Conservation (phyloP, 1,140 invertebrate species). For the Ganaspis sp. region DNA sequence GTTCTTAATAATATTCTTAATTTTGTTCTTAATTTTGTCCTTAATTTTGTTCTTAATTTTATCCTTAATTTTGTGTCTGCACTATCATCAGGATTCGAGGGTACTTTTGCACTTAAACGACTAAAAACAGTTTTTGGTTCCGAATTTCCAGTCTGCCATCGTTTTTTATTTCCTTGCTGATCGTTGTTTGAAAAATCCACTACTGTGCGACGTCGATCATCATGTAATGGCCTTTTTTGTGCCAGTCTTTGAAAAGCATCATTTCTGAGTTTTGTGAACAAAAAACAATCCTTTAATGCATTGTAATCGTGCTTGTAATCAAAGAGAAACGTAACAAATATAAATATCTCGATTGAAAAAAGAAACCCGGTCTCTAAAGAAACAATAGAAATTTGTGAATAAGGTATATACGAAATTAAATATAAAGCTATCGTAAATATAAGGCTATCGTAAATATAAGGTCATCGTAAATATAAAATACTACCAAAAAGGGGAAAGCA, state of each 20-base stretch:
- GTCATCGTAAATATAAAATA: conserved; percentile 16
- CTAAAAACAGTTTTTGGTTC: conserved; percentile 78
- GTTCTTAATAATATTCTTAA: conserved; percentile 33
- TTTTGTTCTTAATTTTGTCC: too few relatives aligned
- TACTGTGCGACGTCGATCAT: conserved; percentile 63
- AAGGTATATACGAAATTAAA: too few relatives aligned
- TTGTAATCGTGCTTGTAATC: too few relatives aligned
- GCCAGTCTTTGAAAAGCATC: conserved; percentile 62
- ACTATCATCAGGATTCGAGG: conserved; percentile 73
- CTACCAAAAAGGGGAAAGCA: conserved; percentile 3
- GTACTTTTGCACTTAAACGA: conserved; percentile 72
- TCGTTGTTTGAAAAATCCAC: conserved; percentile 72
- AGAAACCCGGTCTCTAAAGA: too few relatives aligned
- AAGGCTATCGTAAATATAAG: too few relatives aligned
- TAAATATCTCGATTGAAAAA: too few relatives aligned
- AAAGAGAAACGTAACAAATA: background rate
- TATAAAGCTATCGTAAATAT: too few relatives aligned
- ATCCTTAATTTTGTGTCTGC: conserved; percentile 65
- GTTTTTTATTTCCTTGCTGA: conserved; percentile 70
- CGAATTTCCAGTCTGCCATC: conserved; percentile 60
- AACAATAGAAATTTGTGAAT: too few relatives aligned
- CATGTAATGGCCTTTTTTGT: conserved; percentile 69
- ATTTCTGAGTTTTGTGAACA: too few relatives aligned
- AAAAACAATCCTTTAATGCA: too few relatives aligned
- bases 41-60: too few relatives aligned